Percentiles rank a stretch among this genome's conserved stretches.
Evolutionary conservation across 2,888 invertebrate genomes (phyloP).

Genomic region (Tetrapedia diversipes): DNA sequence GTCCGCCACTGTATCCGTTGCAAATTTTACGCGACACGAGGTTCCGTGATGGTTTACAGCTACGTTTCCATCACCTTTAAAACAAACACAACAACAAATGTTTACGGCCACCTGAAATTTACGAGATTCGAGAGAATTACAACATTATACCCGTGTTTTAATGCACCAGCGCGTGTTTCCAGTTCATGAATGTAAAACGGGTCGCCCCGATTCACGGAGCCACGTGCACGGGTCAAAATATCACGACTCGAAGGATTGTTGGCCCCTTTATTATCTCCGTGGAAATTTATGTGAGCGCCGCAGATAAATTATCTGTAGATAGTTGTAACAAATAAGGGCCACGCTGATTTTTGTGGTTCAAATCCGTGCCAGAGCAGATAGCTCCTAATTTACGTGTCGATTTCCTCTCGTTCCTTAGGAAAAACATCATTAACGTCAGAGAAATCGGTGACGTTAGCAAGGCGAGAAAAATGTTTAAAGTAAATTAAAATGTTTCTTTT

Average conservation of each 20-base stretch:
- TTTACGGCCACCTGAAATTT: constrained; percentile 3
- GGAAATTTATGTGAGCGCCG: constrained; percentile 47
- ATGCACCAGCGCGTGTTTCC: neutral
- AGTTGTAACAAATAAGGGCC: constrained; percentile 54
- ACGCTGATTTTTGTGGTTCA: constrained; percentile 31
- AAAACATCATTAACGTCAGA: neutral
- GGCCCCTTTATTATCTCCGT: constrained; percentile 45
- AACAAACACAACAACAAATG: neutral
- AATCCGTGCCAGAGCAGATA: constrained; percentile 43
- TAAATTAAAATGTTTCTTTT: no score
- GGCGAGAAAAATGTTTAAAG: no score
- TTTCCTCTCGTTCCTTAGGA: constrained; percentile 1
- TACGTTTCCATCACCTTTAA: no score
- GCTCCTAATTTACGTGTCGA: constrained; percentile 41
- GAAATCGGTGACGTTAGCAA: no score
- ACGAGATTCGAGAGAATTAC: neutral
- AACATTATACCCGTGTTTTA: neutral
- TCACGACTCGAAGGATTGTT: constrained; percentile 30
- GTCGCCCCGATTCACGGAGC: neutral
- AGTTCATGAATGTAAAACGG: neutral
- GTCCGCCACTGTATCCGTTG: no score
- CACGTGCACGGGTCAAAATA: constrained; percentile 30
- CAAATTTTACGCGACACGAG: no score
- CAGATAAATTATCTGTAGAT: constrained; percentile 60
- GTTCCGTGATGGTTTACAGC: no score